Conservation (phyloP, 2,113 vertebrate species). For the Thalassoma bifasciatum region DNA sequence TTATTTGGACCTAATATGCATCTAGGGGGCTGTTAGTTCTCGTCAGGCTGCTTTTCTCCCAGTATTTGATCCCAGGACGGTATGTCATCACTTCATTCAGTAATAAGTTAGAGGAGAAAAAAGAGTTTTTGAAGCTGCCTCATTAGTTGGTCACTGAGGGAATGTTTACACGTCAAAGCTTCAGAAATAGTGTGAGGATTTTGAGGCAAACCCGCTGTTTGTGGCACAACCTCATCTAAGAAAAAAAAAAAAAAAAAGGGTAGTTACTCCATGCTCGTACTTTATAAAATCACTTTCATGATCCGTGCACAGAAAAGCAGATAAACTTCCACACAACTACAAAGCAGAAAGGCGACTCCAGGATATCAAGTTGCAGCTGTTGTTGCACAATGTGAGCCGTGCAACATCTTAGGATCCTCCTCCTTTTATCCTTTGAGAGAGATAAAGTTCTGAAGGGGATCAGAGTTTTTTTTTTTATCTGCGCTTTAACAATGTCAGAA, state of each 20-base stretch:
- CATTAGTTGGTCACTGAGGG: background rate
- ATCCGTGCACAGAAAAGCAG: constrained; percentile 4
- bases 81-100: background rate
- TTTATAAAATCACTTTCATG: background rate
- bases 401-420: constrained; percentile 15
- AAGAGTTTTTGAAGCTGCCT: background rate
- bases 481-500: background rate
- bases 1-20: background rate
- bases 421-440: constrained; percentile 15
- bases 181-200: background rate
- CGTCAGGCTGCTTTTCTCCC: background rate
- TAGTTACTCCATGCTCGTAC: background rate
- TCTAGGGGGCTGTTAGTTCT: background rate
- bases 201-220: background rate
- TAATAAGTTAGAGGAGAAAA: background rate
- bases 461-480: background rate
- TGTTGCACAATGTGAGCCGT: constrained; percentile 1
- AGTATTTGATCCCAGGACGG: background rate
- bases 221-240: background rate
- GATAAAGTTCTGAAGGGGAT: constrained; percentile 5
- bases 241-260: too few relatives aligned
- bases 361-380: constrained; percentile 5
- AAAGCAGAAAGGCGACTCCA: background rate
- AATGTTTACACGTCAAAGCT: background rate
- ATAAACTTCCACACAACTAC: constrained; percentile 1